Percentiles rank a stretch among this genome's conserved stretches.
phyloP scores from a whole-genome alignment of 2,888 invertebrate genomes.

The Athalia cordata region DNA sequence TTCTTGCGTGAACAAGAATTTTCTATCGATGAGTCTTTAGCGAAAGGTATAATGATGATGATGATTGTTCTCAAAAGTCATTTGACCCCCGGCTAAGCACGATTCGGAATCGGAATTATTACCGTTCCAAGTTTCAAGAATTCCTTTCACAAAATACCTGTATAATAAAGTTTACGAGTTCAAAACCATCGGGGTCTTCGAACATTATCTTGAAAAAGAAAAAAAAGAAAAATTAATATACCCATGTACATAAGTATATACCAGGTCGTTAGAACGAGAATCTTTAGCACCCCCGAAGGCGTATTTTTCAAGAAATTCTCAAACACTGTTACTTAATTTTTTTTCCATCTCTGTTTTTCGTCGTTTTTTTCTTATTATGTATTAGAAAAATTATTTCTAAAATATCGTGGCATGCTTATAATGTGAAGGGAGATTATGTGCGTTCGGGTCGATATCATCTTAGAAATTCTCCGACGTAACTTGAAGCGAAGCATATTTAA shows the following conservation, averaged over 20 bases:
- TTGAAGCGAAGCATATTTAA: background rate
- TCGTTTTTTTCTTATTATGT: background rate
- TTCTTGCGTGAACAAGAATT: too few species aligned
- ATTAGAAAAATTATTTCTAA: background rate
- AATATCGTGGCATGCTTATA: too few species aligned
- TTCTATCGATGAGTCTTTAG: too few species aligned
- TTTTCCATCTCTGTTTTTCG: too few species aligned
- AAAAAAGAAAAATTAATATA: too few species aligned
- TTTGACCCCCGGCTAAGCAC: conserved; percentile 20
- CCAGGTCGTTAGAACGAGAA: conserved; percentile 29
- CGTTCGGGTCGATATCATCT: background rate
- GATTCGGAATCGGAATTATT: conserved; percentile 7
- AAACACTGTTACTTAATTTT: background rate
- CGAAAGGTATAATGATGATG: background rate
- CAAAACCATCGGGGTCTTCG: too few species aligned
- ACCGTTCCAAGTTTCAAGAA: conserved; percentile 24
- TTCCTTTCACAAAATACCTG: background rate
- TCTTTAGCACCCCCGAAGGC: background rate
- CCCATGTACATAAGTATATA: background rate
- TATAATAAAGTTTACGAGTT: conserved; percentile 11
- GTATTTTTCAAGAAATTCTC: background rate
- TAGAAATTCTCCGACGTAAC: background rate
- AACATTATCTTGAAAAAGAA: too few species aligned
- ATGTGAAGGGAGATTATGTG: too few species aligned
- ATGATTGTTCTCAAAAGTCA: background rate